Conservation (phyloP, 2,113 vertebrate genomes). For the Nothocercus nigrocapillus region DNA sequence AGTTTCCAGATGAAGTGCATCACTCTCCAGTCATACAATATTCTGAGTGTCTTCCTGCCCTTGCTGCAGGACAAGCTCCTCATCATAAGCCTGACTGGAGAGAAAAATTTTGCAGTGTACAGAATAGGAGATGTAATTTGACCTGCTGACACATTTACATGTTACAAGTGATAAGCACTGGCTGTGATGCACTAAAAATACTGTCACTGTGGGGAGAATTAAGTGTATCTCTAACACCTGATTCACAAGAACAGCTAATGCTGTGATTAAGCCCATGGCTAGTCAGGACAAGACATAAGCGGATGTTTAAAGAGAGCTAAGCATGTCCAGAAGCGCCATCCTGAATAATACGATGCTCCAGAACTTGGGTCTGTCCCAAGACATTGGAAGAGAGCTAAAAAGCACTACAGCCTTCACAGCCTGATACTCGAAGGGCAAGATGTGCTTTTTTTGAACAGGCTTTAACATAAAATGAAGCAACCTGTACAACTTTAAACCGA, state of each 20-base stretch:
- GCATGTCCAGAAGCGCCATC: background rate
- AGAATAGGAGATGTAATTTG: background rate
- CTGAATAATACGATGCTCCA: conserved; percentile 16
- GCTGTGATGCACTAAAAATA: conserved; percentile 46
- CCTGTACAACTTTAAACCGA: background rate
- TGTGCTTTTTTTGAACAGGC: background rate
- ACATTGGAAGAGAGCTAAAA: background rate
- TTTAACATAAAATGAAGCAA: background rate
- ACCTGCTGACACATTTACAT: conserved; percentile 1
- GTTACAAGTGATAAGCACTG: background rate
- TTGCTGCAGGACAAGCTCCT: background rate
- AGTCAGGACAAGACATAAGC: conserved; percentile 49
- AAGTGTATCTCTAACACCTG: conserved; percentile 44
- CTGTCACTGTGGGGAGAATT: background rate
- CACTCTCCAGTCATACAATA: background rate
- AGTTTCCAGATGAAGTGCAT: background rate
- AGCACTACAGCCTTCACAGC: background rate
- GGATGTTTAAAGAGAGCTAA: conserved; percentile 57
- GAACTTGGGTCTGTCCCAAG: background rate
- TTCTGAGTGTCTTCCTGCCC: background rate
- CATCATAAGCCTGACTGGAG: background rate
- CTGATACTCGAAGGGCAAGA: background rate
- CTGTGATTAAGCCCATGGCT: conserved; percentile 55
- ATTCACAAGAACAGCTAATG: conserved; percentile 50
- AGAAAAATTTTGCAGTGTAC: background rate